A percentile compares a stretch with the other conserved stretches of the same genome.
Conservation (phyloP, 2,113 vertebrate genomes). For the Delphinus delphis region DNA sequence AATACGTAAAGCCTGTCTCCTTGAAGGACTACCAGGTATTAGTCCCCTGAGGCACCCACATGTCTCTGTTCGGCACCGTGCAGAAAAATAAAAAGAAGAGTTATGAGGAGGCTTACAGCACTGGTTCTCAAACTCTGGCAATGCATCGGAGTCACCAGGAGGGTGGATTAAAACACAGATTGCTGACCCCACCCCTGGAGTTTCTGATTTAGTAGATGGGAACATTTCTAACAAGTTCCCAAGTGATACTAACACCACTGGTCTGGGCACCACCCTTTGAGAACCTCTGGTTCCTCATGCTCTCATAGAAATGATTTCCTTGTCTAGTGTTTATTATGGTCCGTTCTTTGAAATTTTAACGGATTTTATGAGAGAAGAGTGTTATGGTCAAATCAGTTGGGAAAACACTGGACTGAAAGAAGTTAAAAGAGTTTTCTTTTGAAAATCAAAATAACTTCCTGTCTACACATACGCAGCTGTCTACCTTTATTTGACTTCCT, state of each 20-base stretch:
- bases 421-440: background rate
- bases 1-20: background rate
- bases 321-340: background rate
- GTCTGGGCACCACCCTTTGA: background rate
- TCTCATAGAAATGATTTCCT: background rate
- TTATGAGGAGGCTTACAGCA: background rate
- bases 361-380: background rate
- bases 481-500: background rate
- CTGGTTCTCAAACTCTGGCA: background rate
- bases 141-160: background rate
- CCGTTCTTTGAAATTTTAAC: background rate
- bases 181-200: background rate
- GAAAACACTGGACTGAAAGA: background rate
- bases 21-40: background rate
- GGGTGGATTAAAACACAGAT: background rate
- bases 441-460: background rate
- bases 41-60: background rate
- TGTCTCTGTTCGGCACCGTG: background rate
- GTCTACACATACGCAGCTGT: background rate
- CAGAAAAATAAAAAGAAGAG: background rate
- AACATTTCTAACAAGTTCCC: background rate
- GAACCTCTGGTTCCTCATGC: background rate
- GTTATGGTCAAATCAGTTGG: background rate
- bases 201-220: slow-evolving; percentile 30
- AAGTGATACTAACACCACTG: background rate